These are phyloP conservation scores for Drosophila tani DNA, from an alignment of 1,140 invertebrate species.

Conservation along the genomic window DNA sequence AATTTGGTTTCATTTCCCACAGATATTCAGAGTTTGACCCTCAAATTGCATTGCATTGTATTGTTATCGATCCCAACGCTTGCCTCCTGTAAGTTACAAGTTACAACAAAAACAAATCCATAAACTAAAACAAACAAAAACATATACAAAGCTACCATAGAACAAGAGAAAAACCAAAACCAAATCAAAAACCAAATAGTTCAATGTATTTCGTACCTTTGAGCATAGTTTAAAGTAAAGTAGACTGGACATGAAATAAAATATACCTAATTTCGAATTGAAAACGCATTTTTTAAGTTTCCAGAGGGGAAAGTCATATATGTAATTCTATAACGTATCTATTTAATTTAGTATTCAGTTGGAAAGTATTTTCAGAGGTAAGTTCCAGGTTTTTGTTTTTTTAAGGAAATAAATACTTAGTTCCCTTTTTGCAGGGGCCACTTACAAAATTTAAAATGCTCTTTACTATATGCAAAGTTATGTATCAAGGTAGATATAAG, in stretches of 20 bases:
- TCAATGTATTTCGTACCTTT: constrained; percentile 67
- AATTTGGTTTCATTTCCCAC: constrained; percentile 44
- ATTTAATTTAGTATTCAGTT: too few species aligned
- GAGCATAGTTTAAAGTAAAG: constrained; percentile 53
- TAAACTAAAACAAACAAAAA: constrained; percentile 17
- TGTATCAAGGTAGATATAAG: too few species aligned
- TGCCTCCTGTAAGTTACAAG: constrained; percentile 38
- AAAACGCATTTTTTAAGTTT: constrained; percentile 2
- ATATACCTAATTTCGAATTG: constrained; percentile 1
- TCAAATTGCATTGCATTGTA: constrained; percentile 26
- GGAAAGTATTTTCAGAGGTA: too few species aligned
- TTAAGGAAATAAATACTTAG: too few species aligned
- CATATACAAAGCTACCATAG: constrained; percentile 17
- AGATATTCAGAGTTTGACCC: not conserved
- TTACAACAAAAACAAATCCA: constrained; percentile 20
- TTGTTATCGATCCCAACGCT: constrained; percentile 63
- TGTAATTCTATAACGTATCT: too few species aligned
- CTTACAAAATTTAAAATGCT: too few species aligned
- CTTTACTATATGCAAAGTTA: too few species aligned
- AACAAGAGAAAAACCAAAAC: constrained; percentile 14
- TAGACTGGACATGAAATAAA: constrained; percentile 40
- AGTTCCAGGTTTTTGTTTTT: too few species aligned
- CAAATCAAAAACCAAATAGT: constrained; percentile 50
- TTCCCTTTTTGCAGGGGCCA: too few species aligned
- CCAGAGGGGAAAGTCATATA: too few species aligned